Base-by-base conservation (phyloP, 53 echinoderm and acorn worm species). In the Henricia sp. region DNA sequence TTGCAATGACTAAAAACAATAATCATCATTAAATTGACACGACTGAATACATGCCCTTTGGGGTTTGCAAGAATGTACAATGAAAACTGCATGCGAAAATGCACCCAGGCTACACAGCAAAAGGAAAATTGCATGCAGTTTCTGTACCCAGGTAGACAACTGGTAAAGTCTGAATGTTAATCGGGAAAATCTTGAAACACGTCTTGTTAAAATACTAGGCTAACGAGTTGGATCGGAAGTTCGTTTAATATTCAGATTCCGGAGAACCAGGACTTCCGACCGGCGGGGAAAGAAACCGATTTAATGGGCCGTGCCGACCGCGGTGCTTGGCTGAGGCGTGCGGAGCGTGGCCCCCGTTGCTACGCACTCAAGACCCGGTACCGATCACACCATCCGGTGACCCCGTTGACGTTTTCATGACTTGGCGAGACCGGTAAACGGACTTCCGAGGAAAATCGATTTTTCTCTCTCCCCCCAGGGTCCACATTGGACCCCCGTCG, bases 271-370 rank as follows among this genome's bases (percentile, higher is more conserved):
- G 29, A 27, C 28, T 76, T 58, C 58, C 76, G 40, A 76, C 27
- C 21, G 28, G 76, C 56, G 58, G 57, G 26, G 44, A 14, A 26
- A 28, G 76, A 57, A 41, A 38, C 26, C n/a, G 76, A 23, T 14
- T 57, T 76, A 76, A 76, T 76, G 56, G 76, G 76, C 58, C 55
- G n/a, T n/a, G n/a, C n/a, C n/a, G n/a, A n/a, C n/a, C n/a, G n/a
- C n/a, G 14, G 76, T 14, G 58, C 25, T 40, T 39, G 59, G 40
- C 58, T 41, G 57, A 59, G 14, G n/a, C n/a, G n/a, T 23, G 37
- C n/a, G 48, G 52, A 35, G 54, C 41, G 13, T 41, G 58, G 13
- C 25, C 26, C 40, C 42, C 59, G 59, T 76, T 76, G 76, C 76
- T 43, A 38, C 27, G 76, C 29, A 76, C 38, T 28, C 28, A 57